These are phyloP conservation scores for Microcebus ravelobensis DNA, from an alignment of 2,113 vertebrate species.

Conservation along the genomic window DNA sequence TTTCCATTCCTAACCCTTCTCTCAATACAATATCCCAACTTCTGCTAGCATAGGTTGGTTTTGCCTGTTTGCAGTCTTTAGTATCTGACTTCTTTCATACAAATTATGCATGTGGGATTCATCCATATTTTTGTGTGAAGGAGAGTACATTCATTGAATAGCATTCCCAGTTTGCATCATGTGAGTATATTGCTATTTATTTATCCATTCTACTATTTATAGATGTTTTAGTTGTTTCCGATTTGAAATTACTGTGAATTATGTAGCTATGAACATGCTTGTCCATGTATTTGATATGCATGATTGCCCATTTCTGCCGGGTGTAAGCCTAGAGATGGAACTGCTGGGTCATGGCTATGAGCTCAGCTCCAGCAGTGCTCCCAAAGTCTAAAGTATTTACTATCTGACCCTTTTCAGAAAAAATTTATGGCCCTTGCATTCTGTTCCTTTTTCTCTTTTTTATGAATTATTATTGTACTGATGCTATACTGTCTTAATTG, in stretches of 20 bases:
- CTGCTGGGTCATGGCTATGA: background rate
- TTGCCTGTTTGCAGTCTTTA: background rate
- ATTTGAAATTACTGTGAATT: background rate
- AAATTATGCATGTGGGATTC: background rate
- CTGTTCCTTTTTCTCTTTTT: background rate
- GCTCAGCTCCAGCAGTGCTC: background rate
- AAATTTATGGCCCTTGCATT: background rate
- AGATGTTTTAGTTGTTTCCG: background rate
- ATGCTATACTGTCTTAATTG: background rate
- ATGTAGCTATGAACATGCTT: background rate
- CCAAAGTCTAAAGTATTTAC: background rate
- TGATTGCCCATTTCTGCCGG: background rate
- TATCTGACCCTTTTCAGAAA: background rate
- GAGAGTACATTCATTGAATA: background rate
- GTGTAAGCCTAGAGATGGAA: background rate
- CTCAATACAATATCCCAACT: background rate
- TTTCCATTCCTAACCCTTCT: background rate
- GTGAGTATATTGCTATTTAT: background rate
- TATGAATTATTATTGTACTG: background rate
- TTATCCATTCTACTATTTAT: background rate
- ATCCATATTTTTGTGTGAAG: background rate
- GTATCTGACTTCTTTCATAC: conserved; percentile 9
- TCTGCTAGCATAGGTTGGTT: background rate
- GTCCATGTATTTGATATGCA: background rate
- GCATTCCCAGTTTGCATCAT: background rate